Percentiles rank a stretch among this genome's conserved stretches.
Evolutionary conservation across 53 echinoderm and acorn worm species (phyloP).

Genomic region (Apostichopus leukothele): DNA sequence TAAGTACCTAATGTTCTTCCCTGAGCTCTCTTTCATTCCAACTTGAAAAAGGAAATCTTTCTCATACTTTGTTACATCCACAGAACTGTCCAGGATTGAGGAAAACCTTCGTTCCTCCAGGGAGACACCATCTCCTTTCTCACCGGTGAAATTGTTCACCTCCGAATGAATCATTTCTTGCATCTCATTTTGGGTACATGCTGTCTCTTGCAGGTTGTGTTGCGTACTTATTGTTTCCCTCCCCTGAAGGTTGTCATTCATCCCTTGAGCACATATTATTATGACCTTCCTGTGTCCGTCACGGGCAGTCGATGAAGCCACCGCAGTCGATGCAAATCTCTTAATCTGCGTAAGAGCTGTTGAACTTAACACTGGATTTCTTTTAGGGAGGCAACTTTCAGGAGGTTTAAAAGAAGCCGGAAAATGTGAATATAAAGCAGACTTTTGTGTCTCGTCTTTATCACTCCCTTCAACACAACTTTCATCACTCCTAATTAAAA

Average conservation of each 20-base stretch:
- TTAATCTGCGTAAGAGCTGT: constrained; percentile 15
- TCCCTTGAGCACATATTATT: background rate
- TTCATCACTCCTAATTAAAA: background rate
- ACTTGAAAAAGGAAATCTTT: constrained; percentile 25
- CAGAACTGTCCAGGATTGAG: background rate
- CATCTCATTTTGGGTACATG: background rate
- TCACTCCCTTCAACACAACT: background rate
- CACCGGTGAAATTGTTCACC: background rate
- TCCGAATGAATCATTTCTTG: background rate
- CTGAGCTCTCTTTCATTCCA: constrained; percentile 32
- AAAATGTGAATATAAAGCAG: background rate
- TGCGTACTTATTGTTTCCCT: background rate
- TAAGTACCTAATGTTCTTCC: constrained; percentile 27
- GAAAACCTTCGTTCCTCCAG: background rate
- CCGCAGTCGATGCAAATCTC: background rate
- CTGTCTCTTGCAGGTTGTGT: background rate
- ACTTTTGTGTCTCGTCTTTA: background rate
- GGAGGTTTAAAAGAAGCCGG: background rate
- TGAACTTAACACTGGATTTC: background rate
- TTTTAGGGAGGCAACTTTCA: background rate
- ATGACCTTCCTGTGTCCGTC: background rate
- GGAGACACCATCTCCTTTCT: background rate
- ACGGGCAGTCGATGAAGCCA: background rate
- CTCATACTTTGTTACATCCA: constrained; percentile 10
- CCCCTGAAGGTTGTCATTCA: background rate